A percentile compares a stretch with the other conserved stretches of the same genome.
phyloP scores from a whole-genome alignment of 1,140 invertebrate genomes.

The Ostrea edulis region DNA sequence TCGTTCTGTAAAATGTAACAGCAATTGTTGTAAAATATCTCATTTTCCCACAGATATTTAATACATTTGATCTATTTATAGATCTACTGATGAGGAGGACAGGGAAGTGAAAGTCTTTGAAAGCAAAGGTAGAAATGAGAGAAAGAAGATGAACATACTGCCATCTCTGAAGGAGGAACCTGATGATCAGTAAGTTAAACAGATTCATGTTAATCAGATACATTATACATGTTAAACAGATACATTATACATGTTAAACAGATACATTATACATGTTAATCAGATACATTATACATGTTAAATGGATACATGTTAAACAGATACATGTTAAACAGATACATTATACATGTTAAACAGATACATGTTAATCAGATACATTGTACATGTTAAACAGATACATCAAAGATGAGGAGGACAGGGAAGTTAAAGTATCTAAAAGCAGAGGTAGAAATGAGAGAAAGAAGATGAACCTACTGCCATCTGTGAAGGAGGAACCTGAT shows the following conservation, averaged over 20 bases:
- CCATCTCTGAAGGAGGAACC: conserved; percentile 58
- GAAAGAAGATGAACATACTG: conserved; percentile 84
- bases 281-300: too few relatives aligned
- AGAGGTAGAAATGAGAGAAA: conserved; percentile 90
- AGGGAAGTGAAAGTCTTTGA: conserved; percentile 89
- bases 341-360: too few relatives aligned
- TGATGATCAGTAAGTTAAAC: conserved; percentile 32
- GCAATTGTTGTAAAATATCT: too few relatives aligned
- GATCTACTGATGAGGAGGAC: conserved; percentile 88
- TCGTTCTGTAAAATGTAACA: too few relatives aligned
- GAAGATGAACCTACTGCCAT: conserved; percentile 81
- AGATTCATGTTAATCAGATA: background rate
- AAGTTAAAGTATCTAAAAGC: conserved; percentile 87
- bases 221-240: too few relatives aligned
- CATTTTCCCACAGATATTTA: too few relatives aligned
- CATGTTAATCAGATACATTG: too few relatives aligned
- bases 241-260: too few relatives aligned
- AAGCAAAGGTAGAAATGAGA: conserved; percentile 88
- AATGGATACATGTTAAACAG: too few relatives aligned
- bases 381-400: too few relatives aligned
- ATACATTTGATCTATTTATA: conserved; percentile 51
- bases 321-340: too few relatives aligned
- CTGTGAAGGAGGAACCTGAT: conserved; percentile 54
- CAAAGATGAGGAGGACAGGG: conserved; percentile 90
- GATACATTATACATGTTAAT: too few relatives aligned